Percentiles rank a stretch among this genome's conserved stretches.
phyloP scores from a whole-genome alignment of 1,140 invertebrate genomes.

The Nasonia longicornis region DNA sequence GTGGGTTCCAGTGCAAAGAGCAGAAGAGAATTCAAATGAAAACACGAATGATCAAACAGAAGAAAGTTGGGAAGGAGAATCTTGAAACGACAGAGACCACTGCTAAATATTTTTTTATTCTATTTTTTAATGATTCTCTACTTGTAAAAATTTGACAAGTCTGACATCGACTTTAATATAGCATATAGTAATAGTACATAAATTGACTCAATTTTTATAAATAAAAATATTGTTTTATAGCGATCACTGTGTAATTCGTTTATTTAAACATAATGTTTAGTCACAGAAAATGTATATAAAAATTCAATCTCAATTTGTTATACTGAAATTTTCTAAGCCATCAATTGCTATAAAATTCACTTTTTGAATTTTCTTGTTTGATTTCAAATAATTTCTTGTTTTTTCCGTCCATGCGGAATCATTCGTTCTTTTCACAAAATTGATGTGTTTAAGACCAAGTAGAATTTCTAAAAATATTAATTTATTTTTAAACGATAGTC shows the following conservation, averaged over 20 bases:
- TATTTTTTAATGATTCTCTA: background rate
- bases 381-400: no score
- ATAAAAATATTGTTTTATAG: background rate
- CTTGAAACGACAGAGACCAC: background rate
- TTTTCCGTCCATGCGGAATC: no score
- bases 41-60: background rate
- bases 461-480: constrained; percentile 16
- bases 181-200: background rate
- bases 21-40: constrained; percentile 10
- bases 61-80: constrained; percentile 44
- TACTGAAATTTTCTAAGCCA: no score
- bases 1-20: constrained; percentile 55
- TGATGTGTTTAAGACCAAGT: background rate
- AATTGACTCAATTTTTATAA: constrained; percentile 3
- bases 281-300: no score
- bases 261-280: no score
- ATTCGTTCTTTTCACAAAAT: no score
- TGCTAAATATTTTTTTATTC: background rate
- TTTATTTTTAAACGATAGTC: constrained; percentile 19
- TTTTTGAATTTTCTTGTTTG: no score
- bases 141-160: background rate
- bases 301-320: no score
- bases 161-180: no score
- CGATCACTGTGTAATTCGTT: no score
- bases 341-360: no score